These are phyloP conservation scores for Protobothrops flavoviridis DNA, from an alignment of 2,113 vertebrate species.

Conservation along the genomic window DNA sequence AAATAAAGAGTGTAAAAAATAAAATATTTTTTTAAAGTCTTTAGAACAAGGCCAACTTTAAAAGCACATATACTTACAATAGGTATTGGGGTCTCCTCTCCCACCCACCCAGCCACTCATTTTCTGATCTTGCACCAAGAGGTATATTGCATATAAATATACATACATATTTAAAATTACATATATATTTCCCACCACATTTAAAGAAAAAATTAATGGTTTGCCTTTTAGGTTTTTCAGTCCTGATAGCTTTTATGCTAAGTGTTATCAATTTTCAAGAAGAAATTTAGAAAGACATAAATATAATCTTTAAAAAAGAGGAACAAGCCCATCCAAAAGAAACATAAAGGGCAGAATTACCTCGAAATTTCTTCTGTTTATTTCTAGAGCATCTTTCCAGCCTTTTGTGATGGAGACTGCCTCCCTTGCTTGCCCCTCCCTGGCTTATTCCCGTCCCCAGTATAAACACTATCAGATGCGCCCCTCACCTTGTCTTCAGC, in stretches of 20 bases:
- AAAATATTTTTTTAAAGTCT: background rate
- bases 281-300: background rate
- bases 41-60: background rate
- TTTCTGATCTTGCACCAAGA: background rate
- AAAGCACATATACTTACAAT: background rate
- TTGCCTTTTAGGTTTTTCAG: background rate
- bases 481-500: background rate
- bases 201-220: background rate
- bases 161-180: background rate
- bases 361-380: background rate
- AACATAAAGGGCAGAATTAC: background rate
- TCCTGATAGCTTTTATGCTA: background rate
- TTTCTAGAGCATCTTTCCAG: background rate
- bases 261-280: background rate
- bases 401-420: background rate
- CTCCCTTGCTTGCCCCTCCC: too few species aligned
- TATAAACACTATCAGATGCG: background rate
- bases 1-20: background rate
- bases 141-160: too few species aligned
- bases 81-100: background rate
- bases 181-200: background rate
- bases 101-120: background rate
- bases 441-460: too few species aligned
- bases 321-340: background rate
- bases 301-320: background rate